A percentile compares a stretch with the other conserved stretches of the same genome.
Evolutionary conservation across 2,888 invertebrate species (phyloP).

Genomic region (Cheilosia urbana): DNA sequence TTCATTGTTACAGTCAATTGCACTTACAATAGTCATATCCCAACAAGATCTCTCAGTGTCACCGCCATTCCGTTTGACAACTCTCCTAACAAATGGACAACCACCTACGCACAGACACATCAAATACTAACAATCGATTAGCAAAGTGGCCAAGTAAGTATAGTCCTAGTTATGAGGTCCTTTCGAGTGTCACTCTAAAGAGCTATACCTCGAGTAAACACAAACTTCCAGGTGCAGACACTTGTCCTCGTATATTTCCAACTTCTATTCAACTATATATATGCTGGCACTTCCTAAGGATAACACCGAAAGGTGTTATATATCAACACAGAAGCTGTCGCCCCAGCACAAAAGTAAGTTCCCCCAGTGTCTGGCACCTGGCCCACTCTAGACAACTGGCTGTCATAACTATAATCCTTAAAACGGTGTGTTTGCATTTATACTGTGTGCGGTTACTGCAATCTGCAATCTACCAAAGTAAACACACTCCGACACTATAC

Average conservation of each 20-base stretch:
- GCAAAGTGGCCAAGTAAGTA: conserved; percentile 60
- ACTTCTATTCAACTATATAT: background rate
- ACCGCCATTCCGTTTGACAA: conserved; percentile 7
- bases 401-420: conserved; percentile 71
- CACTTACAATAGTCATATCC: background rate
- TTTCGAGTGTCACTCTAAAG: background rate
- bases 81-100: conserved; percentile 40
- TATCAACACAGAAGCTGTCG: conserved; percentile 51
- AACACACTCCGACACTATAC: conserved; percentile 24
- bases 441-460: conserved; percentile 23
- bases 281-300: conserved; percentile 24
- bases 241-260: conserved; percentile 47
- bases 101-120: conserved; percentile 15
- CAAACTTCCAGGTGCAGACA: conserved; percentile 39
- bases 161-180: conserved; percentile 53
- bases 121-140: conserved; percentile 44
- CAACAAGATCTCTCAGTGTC: conserved; percentile 19
- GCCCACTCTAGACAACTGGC: conserved; percentile 44
- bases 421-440: conserved; percentile 70
- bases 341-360: conserved; percentile 19
- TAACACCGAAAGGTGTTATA: conserved; percentile 51
- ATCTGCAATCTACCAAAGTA: conserved; percentile 49
- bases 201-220: conserved; percentile 31
- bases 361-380: conserved; percentile 44
- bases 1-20: conserved; percentile 7